Base-by-base conservation (phyloP, 1,140 invertebrate genomes). In the Penaeus indicus region DNA sequence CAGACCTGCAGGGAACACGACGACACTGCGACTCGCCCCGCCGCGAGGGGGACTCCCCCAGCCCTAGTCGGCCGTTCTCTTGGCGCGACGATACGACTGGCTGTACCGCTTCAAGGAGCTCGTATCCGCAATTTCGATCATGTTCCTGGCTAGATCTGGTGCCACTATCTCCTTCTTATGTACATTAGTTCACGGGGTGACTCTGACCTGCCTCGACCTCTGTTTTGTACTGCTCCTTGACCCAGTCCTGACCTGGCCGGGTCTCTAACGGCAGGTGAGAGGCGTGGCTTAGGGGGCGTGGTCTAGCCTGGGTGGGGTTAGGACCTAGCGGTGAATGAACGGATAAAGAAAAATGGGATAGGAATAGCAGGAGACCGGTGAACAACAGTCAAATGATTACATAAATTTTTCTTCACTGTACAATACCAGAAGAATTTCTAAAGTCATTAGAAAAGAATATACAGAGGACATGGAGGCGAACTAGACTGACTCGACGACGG, bases 161-260 rank as follows among this genome's bases (percentile, higher is more conserved):
- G 22, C 19, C 25, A 62, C 25, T 47, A 75, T 21, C 81, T 79
- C 47, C 78, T 42, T 84, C 42, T 63, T 88, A 88, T 88, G 61
- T 88, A 88, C 86, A 88, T 77, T 88, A 88, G 81, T 79, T 84
- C 62, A 64, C 60, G 64, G 67, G 69, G 81, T 32, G 67, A 27
- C 86, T 81, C 25, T 80, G 85, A 88, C 84, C 72, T 62, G 72
- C 25, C 75, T 86, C 32, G 62, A 62, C 81, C 80, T 79, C 85
- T 88, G 54, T 84, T 88, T 88, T 88, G 86, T 88, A 88, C 86
- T 88, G 80, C 86, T 61, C 47, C 81, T 38, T 75, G 72, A 75
- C 86, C 72, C 84, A 75, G 63, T 82, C 86, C 72, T 88, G 86
- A 77, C 86, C 81, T 84, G 80, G 77, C 72, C 61, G 82, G 80